Evolutionary conservation across 2,113 vertebrate genomes (phyloP).

Genomic region (Mustela nigripes): DNA sequence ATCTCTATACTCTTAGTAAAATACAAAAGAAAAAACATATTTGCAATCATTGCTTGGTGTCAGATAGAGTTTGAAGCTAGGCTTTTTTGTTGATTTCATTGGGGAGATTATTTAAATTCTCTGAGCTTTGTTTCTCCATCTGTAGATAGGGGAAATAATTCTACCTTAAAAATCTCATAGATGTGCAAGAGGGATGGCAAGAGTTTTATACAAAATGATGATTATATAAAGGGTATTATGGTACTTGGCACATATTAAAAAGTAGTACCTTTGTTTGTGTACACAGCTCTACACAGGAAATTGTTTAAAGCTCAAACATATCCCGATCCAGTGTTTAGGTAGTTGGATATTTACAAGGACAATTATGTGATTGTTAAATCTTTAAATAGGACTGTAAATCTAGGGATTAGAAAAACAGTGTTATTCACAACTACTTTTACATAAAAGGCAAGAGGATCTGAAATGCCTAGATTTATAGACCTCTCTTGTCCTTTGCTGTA

Average conservation of each 20-base stretch:
- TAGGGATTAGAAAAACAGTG: background rate
- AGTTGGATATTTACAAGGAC: background rate
- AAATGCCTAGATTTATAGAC: background rate
- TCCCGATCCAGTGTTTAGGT: background rate
- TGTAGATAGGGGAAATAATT: background rate
- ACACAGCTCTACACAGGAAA: background rate
- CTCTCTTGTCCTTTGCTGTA: background rate
- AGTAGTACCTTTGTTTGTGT: background rate
- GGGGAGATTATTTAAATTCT: background rate
- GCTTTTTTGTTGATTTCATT: background rate
- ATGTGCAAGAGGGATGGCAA: background rate
- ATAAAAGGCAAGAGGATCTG: background rate
- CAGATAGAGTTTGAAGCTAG: background rate
- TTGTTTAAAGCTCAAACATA: slow-evolving; percentile 1
- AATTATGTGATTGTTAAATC: background rate
- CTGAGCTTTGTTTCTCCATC: background rate
- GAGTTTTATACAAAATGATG: background rate
- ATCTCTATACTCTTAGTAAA: background rate
- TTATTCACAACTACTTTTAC: background rate
- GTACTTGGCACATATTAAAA: background rate
- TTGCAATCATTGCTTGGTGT: background rate
- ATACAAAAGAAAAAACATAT: background rate
- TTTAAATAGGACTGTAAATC: background rate
- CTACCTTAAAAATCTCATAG: background rate
- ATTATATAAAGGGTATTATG: background rate